Base-by-base conservation (phyloP, 2,113 vertebrate genomes). In the Caranx melampygus region DNA sequence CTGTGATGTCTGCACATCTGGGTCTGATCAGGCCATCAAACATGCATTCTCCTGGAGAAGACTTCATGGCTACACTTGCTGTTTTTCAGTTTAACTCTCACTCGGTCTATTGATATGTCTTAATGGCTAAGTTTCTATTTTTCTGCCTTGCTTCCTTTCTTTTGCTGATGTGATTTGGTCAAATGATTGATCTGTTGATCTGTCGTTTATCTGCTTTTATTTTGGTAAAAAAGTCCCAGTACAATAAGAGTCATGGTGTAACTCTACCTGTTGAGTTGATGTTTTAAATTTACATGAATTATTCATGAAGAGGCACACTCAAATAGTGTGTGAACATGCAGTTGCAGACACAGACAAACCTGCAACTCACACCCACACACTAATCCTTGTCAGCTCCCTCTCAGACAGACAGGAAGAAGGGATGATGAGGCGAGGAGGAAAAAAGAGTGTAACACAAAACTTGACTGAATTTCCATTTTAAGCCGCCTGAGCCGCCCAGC, bases 381-480 rank as follows among this genome's bases (percentile, higher is more conserved):
- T 42, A 70, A 75, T 77, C 57, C 60, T 31, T 4, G 51, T 76
- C 73, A 71, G 63, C 74, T 80, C 34, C 57, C 57, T 88, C 62
- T 79, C 84, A 82, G 79, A 82, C 63, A 63, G 75, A 81, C 79
- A 74, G 83, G 82, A 87, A 84, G 26, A 71, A 45, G 20, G 78
- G 42, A 87, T 26, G 26, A 79, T 70, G 75, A 79, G 20, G 40
- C 49, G 8, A 79, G 79, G 61, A 77, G 84, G 84, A n/a, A 81
- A 58, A 70, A 84, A 71, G 47, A 74, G 54, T 11, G 55, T 31
- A 74, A 89, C 75, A 61, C 60, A 84, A 82, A 62, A 84, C 51
- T 85, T 83, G 64, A 70, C 81, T 87, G 87, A 65, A 81, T 90
- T 89, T 88, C 64, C 76, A 84, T 82, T 89, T 87, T 77, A 83